Conservation (phyloP, 2,113 vertebrate genomes). For the Apodemus sylvaticus region DNA sequence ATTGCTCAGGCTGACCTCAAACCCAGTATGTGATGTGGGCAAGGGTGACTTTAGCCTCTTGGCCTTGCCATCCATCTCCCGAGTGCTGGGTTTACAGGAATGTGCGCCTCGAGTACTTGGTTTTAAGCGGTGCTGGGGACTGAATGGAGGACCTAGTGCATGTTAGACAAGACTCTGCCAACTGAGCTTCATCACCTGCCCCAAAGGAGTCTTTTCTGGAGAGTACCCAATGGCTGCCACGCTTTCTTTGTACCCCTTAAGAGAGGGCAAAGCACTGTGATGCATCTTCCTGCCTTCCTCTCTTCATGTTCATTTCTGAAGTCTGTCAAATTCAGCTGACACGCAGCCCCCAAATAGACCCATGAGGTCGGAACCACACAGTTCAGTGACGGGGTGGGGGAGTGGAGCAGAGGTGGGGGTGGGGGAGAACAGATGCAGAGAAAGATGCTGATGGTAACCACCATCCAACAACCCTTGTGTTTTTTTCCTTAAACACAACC, state of each 20-base stretch:
- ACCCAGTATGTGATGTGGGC: not conserved
- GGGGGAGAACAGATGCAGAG: not conserved
- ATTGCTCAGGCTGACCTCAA: too few species aligned
- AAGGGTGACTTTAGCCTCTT: not conserved
- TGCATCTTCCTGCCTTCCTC: not conserved
- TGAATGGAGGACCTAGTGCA: not conserved
- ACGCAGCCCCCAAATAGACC: not conserved
- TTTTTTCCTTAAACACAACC: not conserved
- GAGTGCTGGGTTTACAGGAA: not conserved
- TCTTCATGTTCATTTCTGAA: slow-evolving; percentile 7
- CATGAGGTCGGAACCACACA: not conserved
- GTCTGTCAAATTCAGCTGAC: not conserved
- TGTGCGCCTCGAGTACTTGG: not conserved
- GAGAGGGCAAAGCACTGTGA: not conserved
- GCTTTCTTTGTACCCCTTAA: not conserved
- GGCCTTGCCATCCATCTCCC: not conserved
- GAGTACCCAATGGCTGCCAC: not conserved
- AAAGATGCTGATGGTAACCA: not conserved
- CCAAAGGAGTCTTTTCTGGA: not conserved
- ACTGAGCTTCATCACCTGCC: not conserved
- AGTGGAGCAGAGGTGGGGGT: too few species aligned
- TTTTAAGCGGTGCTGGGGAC: not conserved
- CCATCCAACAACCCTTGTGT: not conserved
- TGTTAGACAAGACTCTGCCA: not conserved
- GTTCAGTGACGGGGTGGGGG: not conserved